Percentiles rank a stretch among this genome's conserved stretches.
Evolutionary conservation across 1,140 invertebrate species (phyloP).

Genomic region (Geopemphigus sp.): DNA sequence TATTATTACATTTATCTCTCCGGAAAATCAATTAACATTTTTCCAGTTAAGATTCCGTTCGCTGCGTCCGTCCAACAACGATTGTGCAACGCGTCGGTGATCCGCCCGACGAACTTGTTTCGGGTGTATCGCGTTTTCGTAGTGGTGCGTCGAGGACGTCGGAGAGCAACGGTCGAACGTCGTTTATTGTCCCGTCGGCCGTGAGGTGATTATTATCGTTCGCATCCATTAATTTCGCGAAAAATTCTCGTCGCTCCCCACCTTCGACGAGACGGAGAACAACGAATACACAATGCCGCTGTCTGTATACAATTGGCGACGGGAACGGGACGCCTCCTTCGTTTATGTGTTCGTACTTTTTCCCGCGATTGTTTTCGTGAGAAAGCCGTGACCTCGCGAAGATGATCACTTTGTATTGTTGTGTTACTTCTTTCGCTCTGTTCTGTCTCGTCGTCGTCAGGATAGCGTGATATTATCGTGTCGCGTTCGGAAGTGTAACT

Average conservation of each 20-base stretch:
- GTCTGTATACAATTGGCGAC: no score
- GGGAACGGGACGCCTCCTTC: no score
- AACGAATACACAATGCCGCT: not conserved
- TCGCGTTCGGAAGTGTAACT: no score
- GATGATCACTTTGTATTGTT: not conserved
- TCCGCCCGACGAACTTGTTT: no score
- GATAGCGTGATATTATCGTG: no score
- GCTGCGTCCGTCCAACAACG: no score
- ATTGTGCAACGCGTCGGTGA: no score
- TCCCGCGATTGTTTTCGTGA: constrained; percentile 30
- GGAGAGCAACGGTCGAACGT: no score
- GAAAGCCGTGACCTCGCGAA: constrained; percentile 8
- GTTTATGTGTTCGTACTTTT: constrained; percentile 1
- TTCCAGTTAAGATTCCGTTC: not conserved
- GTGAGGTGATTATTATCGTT: not conserved
- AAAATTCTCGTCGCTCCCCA: not conserved
- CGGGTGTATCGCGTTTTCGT: no score
- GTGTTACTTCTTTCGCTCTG: constrained; percentile 16
- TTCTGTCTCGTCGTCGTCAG: no score
- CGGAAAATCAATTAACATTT: constrained; percentile 33
- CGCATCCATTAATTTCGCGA: not conserved
- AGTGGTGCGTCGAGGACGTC: no score
- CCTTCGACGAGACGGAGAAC: no score
- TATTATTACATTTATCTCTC: not conserved
- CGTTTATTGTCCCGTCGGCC: not conserved